These are phyloP conservation scores for Copsychus sechellarum DNA, from an alignment of 2,113 vertebrate species.

Conservation along the genomic window DNA sequence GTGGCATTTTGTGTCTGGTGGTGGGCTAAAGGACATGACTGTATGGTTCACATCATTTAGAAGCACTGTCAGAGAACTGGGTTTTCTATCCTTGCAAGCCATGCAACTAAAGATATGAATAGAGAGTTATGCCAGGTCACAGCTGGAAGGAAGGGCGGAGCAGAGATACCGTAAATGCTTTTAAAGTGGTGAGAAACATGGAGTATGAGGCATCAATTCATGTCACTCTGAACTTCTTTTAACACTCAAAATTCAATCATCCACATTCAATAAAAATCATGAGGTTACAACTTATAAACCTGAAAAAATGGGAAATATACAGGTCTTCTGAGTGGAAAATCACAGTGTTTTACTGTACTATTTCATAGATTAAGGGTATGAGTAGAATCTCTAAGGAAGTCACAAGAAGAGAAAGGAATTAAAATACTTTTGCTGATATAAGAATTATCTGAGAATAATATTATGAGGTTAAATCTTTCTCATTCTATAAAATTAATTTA, in stretches of 20 bases:
- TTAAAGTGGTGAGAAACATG: background rate
- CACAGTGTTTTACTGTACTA: background rate
- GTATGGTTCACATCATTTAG: background rate
- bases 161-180: background rate
- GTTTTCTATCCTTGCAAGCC: background rate
- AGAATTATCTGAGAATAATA: background rate
- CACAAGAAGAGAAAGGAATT: background rate
- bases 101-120: background rate
- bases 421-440: background rate
- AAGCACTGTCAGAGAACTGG: background rate
- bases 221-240: background rate
- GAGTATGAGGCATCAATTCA: background rate
- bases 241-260: background rate
- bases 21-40: background rate
- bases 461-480: background rate
- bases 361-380: background rate
- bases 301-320: background rate
- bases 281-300: background rate
- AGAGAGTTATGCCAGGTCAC: background rate
- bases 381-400: background rate
- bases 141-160: background rate
- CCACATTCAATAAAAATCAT: background rate
- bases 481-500: background rate
- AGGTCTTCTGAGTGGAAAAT: background rate
- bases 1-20: rapidly evolving